These are phyloP conservation scores for Oncorhynchus kisutch DNA, from an alignment of 2,113 vertebrate genomes.

Conservation along the genomic window DNA sequence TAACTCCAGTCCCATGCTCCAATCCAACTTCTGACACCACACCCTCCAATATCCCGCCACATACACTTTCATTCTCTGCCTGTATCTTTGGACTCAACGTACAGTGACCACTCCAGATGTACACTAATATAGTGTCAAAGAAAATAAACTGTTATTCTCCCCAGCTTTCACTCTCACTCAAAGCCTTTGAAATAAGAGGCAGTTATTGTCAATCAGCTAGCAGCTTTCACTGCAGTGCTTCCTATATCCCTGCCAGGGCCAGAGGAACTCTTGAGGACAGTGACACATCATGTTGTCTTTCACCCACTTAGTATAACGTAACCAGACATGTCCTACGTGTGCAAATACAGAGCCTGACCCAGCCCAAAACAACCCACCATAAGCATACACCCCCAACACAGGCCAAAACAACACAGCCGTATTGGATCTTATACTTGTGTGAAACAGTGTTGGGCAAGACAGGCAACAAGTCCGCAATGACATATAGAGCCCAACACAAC, in stretches of 20 bases:
- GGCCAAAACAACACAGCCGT: too few relatives aligned
- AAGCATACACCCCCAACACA: too few relatives aligned
- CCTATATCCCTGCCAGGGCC: not conserved
- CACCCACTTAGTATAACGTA: not conserved
- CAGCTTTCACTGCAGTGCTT: constrained; percentile 12
- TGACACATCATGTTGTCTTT: not conserved
- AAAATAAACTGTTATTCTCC: constrained; percentile 11
- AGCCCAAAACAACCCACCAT: too few relatives aligned
- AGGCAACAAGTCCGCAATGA: too few relatives aligned
- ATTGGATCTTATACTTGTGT: too few relatives aligned
- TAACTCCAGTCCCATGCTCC: constrained; percentile 42
- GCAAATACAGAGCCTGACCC: too few relatives aligned
- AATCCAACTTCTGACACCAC: constrained; percentile 45
- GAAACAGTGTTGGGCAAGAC: too few relatives aligned
- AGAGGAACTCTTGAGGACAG: not conserved
- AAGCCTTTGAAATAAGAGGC: constrained; percentile 26
- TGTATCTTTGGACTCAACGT: not conserved
- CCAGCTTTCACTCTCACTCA: constrained; percentile 21
- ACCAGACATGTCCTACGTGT: not conserved
- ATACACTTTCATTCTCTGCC: constrained; percentile 9
- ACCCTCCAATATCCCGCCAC: constrained; percentile 25
- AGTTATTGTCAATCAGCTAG: constrained; percentile 35
- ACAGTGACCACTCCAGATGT: not conserved
- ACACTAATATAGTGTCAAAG: constrained; percentile 14
- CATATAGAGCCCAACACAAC: not conserved